These are phyloP conservation scores for Parauchenoglanis ngamensis DNA, from an alignment of 2,797 vertebrate genomes.

Conservation along the genomic window DNA sequence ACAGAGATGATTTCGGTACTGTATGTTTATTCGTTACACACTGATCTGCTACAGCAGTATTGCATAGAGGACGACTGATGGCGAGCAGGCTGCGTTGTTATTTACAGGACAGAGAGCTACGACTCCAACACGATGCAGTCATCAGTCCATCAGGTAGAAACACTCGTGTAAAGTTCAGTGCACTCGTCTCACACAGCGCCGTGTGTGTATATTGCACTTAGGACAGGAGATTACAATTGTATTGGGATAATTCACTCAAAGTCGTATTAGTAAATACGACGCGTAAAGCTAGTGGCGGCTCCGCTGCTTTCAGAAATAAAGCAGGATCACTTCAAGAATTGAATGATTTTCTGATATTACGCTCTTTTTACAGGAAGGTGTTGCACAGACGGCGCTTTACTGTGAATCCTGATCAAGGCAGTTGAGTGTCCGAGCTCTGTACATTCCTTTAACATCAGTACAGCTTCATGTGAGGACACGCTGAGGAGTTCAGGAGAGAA, in stretches of 20 bases:
- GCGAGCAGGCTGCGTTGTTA: slow-evolving; percentile 49
- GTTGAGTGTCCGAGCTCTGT: slow-evolving; percentile 18
- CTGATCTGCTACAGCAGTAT: slow-evolving; percentile 61
- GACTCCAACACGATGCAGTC: slow-evolving; percentile 23
- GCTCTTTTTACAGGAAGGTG: neutral
- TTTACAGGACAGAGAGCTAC: slow-evolving; percentile 54
- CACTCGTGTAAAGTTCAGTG: slow-evolving; percentile 35
- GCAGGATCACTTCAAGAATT: neutral
- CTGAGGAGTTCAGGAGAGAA: neutral
- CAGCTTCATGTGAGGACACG: neutral
- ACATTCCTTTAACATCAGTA: slow-evolving; percentile 14
- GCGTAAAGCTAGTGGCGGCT: slow-evolving; percentile 37
- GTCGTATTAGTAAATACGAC: slow-evolving; percentile 24
- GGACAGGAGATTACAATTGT: slow-evolving; percentile 58
- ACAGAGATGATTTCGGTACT: neutral
- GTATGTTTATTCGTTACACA: slow-evolving; percentile 51
- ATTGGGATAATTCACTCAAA: slow-evolving; percentile 39
- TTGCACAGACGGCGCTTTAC: slow-evolving; percentile 3
- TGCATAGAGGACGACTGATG: slow-evolving; percentile 61
- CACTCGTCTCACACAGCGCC: slow-evolving; percentile 44
- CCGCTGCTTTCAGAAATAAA: neutral
- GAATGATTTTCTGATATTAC: neutral
- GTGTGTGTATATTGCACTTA: slow-evolving; percentile 59
- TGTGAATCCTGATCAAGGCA: slow-evolving; percentile 12
- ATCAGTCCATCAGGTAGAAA: slow-evolving; percentile 20